Base-by-base conservation (phyloP, 35 echinoderm and acorn worm species). In the Heliocidaris erythrogramma region DNA sequence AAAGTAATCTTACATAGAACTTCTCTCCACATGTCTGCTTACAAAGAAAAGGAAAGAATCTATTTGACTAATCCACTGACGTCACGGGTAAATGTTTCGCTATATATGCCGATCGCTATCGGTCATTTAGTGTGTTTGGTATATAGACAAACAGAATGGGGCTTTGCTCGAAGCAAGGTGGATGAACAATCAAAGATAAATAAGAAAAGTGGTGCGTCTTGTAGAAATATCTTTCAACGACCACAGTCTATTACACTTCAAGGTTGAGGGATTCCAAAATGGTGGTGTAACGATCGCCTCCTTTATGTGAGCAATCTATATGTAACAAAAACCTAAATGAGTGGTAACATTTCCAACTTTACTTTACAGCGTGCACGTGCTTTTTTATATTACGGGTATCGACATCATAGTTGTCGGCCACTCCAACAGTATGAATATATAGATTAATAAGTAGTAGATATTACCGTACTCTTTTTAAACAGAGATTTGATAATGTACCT, bases 161-260 rank as follows among this genome's bases (percentile, higher is more conserved):
- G 65, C 27, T 27, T 78, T 78, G 65, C 65, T 78, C 65, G 65
- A 78, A 78, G 27, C 65, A 21, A 27, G 24, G 65, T 78, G 21
- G 65, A 78, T 78, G 65, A 89, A 13, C 31, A 89, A 89, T 89
- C 87, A 89, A 42, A 89, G 32, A 30, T 48, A 89, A 89, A 89
- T 89, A 89, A 32, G 87, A 89, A 89, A 48, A 89, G 87, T 89
- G 87, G 87, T 89, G 31, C 29, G 31, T 32, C 65, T 78, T 78
- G 27, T 21, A 18, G 65, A 78, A 78, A 78, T 24, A n/a, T 78
- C 65, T 78, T 21, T 7, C 87, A 89, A 48, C 47, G 87, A 89
- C 87, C 87, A 89, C 32, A 18, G 29, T 47, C 12, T 89, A 78
- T 78, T 78, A 78, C 65, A n/a, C 17, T 21, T 24, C 65, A 78